These are phyloP conservation scores for Bubalus kerabau DNA, from an alignment of 2,113 vertebrate species.

Conservation along the genomic window DNA sequence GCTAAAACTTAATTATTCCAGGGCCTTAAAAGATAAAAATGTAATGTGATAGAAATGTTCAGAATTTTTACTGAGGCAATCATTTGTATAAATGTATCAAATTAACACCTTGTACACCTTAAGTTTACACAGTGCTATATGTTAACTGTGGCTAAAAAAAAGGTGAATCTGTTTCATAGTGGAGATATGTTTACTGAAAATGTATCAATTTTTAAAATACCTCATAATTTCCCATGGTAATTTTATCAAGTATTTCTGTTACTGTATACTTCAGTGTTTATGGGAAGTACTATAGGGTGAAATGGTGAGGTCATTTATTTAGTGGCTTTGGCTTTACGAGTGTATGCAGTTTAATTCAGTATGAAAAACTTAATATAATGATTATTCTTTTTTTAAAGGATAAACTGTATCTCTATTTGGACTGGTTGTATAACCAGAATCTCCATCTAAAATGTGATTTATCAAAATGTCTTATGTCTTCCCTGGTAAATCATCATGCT, in stretches of 20 bases:
- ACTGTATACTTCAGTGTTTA: not conserved
- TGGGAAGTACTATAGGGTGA: not conserved
- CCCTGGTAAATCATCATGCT: not conserved
- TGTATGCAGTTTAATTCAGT: not conserved
- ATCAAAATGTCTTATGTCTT: not conserved
- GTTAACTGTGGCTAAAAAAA: not conserved
- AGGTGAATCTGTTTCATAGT: not conserved
- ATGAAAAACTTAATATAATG: not conserved
- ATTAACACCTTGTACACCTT: not conserved
- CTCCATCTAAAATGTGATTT: not conserved
- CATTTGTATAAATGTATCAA: not conserved
- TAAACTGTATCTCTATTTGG: not conserved
- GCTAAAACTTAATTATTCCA: not conserved
- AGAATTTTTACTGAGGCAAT: not conserved
- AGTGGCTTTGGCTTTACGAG: not conserved
- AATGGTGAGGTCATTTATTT: not conserved
- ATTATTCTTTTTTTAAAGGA: constrained; percentile 14
- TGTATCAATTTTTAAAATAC: not conserved
- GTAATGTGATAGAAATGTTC: not conserved
- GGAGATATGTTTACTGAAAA: not conserved
- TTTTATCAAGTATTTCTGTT: constrained; percentile 8
- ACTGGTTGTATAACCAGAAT: not conserved
- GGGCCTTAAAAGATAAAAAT: not conserved
- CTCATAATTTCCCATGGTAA: not conserved
- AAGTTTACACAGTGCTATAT: not conserved